Evolutionary conservation across 2,888 invertebrate genomes (phyloP), one percentile per base, ranked within the genome.

Genomic region (Polydrusus cervinus): DNA sequence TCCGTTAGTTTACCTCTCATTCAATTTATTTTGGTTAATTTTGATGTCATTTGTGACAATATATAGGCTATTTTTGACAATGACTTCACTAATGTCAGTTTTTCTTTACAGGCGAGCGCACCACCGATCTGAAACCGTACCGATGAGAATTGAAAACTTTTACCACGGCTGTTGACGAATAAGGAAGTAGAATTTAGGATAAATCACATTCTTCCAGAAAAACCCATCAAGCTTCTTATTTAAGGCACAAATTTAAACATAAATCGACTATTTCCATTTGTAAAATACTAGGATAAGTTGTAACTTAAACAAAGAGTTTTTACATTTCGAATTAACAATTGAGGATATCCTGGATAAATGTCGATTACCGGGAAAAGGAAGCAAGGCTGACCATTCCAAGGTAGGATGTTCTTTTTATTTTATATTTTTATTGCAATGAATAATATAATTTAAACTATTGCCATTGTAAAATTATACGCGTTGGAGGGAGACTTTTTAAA

Each of bases 31-130:
- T 16, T 47, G 47, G 14, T 51, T 51, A 51, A 34, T 34, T 53
- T 34, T 34, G n/a, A 6, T 34, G 34, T 57, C 55, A 34, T 14
- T 34, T 14, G 16, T 51, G 25, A 3, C 14, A 57, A 57, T 34
- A 5, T 57, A 34, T 16, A 57, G 34, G 16, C n/a, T 14, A 57
- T 57, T 34, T 57, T 57, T 64, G 25, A 47, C 10, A 45, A 47
- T 64, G 62, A 45, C 62, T 40, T 25, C n/a, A 18, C 47, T 61
- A 70, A 70, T 70, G 45, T 49, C 11, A 49, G 47, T 60, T 61
- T 61, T 70, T 70, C 13, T 7, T 71, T 71, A 16, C 66, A 71
- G 71, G 66, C 71, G 66, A 71, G 71, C 71, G 71, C 71, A 71
- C 71, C 71, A 66, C 71, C 71, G 66, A 71, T 57, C 66, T 57